Conservation (phyloP, 2,797 vertebrate genomes). For the Telmatherina bonti region DNA sequence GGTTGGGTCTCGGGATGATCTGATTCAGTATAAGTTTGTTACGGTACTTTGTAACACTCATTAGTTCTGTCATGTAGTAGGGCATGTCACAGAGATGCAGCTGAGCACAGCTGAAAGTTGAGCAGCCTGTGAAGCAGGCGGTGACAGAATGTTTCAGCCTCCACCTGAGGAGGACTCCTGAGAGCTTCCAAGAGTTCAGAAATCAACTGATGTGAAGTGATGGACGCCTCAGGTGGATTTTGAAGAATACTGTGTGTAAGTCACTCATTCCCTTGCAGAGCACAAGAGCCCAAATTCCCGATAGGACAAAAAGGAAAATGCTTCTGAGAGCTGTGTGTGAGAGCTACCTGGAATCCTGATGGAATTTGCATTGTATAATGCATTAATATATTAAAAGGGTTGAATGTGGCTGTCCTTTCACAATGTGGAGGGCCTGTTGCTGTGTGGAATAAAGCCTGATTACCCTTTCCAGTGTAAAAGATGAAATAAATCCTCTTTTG, state of each 20-base stretch:
- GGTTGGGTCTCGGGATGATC: background rate
- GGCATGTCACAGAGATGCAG: constrained; percentile 15
- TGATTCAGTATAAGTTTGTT: background rate
- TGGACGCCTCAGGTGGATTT: constrained; percentile 55
- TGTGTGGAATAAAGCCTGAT: constrained; percentile 54
- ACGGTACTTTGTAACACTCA: background rate
- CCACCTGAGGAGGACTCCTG: constrained; percentile 50
- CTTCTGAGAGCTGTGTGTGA: constrained; percentile 19
- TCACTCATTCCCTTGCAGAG: constrained; percentile 17
- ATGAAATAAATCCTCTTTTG: constrained; percentile 62
- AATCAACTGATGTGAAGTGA: constrained; percentile 65
- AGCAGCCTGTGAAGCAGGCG: constrained; percentile 18
- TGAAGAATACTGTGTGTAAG: constrained; percentile 41
- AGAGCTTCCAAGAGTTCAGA: constrained; percentile 42
- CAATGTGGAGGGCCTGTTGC: constrained; percentile 47
- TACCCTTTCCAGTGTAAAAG: constrained; percentile 45
- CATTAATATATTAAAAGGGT: constrained; percentile 60
- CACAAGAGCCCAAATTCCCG: constrained; percentile 30
- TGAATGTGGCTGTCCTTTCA: constrained; percentile 31
- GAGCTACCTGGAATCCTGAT: constrained; percentile 29
- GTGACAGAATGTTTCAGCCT: constrained; percentile 34
- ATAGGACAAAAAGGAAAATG: constrained; percentile 39
- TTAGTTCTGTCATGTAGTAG: constrained; percentile 1
- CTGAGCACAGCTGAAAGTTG: constrained; percentile 28
- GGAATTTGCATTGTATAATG: constrained; percentile 54